phyloP scores from a whole-genome alignment of 2,888 invertebrate species.

The Amphipoea oculea region DNA sequence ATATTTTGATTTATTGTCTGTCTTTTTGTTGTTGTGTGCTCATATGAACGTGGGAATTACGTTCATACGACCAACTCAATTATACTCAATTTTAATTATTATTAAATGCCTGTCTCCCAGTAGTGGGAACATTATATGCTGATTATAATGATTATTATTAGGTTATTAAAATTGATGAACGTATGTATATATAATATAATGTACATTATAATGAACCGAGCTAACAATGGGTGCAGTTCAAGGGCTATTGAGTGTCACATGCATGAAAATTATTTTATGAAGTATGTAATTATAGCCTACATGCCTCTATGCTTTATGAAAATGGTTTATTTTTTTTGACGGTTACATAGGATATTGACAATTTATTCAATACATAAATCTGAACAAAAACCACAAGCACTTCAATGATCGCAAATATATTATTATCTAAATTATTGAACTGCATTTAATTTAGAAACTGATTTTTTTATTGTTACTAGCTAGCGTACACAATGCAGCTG shows the following conservation, averaged over 20 bases:
- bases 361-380: neutral
- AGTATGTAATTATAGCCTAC: neutral
- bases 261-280: neutral
- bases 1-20: neutral
- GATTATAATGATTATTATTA: too few relatives aligned
- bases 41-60: too few relatives aligned
- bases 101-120: too few relatives aligned
- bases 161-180: neutral
- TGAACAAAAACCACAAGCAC: too few relatives aligned
- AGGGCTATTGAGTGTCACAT: neutral
- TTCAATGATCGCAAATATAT: neutral
- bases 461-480: neutral
- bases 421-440: neutral
- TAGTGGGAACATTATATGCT: too few relatives aligned
- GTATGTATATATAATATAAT: neutral
- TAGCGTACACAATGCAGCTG: neutral
- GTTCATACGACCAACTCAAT: too few relatives aligned
- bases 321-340: neutral
- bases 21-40: neutral
- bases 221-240: neutral
- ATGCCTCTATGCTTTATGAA: neutral
- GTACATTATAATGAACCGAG: neutral
- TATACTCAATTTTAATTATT: too few relatives aligned
- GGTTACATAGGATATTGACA: too few relatives aligned
- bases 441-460: neutral